Base-by-base conservation (phyloP, 92 coral and sea anemone genomes). In the Bergia sp. region DNA sequence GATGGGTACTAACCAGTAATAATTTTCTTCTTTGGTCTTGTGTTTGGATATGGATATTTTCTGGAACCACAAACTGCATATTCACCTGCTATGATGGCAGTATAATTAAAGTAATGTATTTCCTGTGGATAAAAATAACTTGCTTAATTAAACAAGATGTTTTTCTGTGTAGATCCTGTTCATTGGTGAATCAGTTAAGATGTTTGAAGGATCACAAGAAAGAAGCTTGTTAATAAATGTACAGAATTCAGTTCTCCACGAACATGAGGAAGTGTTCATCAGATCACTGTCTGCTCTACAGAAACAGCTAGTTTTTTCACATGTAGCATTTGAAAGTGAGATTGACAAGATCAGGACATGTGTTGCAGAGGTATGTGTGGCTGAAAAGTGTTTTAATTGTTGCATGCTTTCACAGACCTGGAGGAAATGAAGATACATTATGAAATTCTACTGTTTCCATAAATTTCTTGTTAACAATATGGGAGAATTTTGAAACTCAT, bases 131-230 rank as follows among this genome's bases (percentile, higher is more conserved):
- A 18, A 18, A 20, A 61, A 16, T 0, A 61, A 20, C 0, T 1
- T 61, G 23, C 1, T 47, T 29, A 29, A 29, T 61, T 61, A 61
- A 61, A 61, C 23, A 18, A 61, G 12, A 29, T 2, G 3, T 37
- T 41, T 45, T 47, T 37, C 65, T 20, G 50, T 89, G 50, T 81
- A 96, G 99, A 91, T 96, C 71, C 93, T 96, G 41, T 96, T 96
- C 82, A 95, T 96, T 53, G 99, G 99, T 1, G 99, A 96, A 58
- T 95, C 99, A 13, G 97, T 96, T 36, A 94, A 96, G 75, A 95
- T 96, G 99, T 91, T 96, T 80, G 95, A 95, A 58, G 96, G 94
- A 90, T 94, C 98, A 69, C 94, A 86, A 89, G 85, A 75, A 47
- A 94, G 91, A 21, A 92, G 74, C 38, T 69, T 86, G 20, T 72